A percentile compares a stretch with the other conserved stretches of the same genome.
Conservation (phyloP, 2,113 vertebrate species). For the Cairina moschata region DNA sequence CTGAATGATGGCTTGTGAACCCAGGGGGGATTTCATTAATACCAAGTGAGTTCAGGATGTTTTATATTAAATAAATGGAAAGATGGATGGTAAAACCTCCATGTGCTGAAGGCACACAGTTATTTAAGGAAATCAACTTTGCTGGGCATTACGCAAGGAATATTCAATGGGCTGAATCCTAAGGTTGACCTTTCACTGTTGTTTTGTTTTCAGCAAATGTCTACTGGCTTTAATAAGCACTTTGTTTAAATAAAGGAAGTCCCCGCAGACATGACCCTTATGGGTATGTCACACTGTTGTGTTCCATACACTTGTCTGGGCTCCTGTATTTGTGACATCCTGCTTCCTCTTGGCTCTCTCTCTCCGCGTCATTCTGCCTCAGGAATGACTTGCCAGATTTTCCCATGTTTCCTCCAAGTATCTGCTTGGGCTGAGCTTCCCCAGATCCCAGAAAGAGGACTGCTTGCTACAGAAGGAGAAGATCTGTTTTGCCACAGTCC, state of each 20-base stretch:
- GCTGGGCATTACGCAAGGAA: not conserved
- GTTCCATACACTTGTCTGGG: not conserved
- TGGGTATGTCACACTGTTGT: not conserved
- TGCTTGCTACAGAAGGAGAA: not conserved
- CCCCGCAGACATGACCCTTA: not conserved
- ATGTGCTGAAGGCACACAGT: not conserved
- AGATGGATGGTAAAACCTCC: not conserved
- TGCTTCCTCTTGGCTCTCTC: slow-evolving; percentile 3
- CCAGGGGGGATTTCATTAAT: not conserved
- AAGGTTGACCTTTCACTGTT: not conserved
- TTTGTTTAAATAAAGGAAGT: slow-evolving; percentile 13
- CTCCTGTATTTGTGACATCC: slow-evolving; percentile 22
- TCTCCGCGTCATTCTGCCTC: not conserved
- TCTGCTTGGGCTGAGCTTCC: not conserved
- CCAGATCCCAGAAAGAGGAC: not conserved
- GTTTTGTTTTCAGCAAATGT: not conserved
- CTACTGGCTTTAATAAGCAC: not conserved
- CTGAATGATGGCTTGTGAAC: not conserved
- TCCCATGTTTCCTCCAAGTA: not conserved
- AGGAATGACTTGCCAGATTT: not conserved
- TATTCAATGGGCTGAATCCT: not conserved
- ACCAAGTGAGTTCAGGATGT: not conserved
- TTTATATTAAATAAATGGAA: not conserved
- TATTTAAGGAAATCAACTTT: slow-evolving; percentile 6
- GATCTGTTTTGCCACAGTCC: not conserved